Percentiles rank a stretch among this genome's conserved stretches.
These are phyloP conservation scores for Pseudochaenichthys georgianus DNA, from an alignment of 2,797 vertebrate genomes.

Conservation along the genomic window DNA sequence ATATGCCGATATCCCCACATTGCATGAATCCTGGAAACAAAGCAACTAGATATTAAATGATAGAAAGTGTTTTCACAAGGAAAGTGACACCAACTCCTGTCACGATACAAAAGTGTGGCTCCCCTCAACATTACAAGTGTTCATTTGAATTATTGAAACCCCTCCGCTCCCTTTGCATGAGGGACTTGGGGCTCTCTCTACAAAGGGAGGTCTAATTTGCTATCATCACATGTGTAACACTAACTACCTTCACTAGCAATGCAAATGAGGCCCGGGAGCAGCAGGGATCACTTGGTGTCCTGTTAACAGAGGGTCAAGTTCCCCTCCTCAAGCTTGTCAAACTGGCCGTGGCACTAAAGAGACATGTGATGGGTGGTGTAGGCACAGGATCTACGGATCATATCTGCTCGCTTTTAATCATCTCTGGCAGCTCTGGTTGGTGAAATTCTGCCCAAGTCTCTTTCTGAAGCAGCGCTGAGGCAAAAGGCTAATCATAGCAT, in stretches of 20 bases:
- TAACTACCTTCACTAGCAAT: constrained; percentile 68
- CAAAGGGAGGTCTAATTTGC: constrained; percentile 51
- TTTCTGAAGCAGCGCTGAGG: constrained; percentile 33
- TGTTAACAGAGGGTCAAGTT: constrained; percentile 75
- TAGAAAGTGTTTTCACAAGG: constrained; percentile 52
- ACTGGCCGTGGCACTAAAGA: constrained; percentile 41
- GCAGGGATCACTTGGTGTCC: constrained; percentile 65
- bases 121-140: constrained; percentile 65
- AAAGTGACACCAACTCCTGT: constrained; percentile 55
- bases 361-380: constrained; percentile 55
- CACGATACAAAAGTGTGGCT: constrained; percentile 42
- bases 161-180: constrained; percentile 38
- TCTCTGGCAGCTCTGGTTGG: constrained; percentile 40
- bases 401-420: constrained; percentile 48
- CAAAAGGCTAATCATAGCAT: constrained; percentile 54
- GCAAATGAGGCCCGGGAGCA: constrained; percentile 64
- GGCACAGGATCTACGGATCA: constrained; percentile 49
- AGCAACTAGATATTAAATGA: constrained; percentile 58
- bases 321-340: constrained; percentile 53
- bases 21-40: constrained; percentile 67
- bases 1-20: constrained; percentile 67
- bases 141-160: constrained; percentile 70
- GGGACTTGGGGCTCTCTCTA: constrained; percentile 37
- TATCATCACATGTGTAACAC: constrained; percentile 63
- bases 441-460: constrained; percentile 48